A percentile compares a stretch with the other conserved stretches of the same genome.
phyloP scores from a whole-genome alignment of 2,888 invertebrate species.

The Bugula neritina region DNA sequence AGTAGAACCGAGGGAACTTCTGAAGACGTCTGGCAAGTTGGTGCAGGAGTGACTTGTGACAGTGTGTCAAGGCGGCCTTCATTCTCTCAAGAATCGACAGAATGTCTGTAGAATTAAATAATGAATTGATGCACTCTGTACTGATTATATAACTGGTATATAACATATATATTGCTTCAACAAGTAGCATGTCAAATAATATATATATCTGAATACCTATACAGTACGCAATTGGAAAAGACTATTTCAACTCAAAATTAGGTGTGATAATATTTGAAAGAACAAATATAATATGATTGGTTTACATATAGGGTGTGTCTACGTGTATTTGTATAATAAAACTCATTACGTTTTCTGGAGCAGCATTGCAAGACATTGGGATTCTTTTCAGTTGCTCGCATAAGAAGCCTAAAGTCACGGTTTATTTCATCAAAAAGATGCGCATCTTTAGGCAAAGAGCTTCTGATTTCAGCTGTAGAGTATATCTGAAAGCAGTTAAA shows the following conservation, averaged over 20 bases:
- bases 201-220: too few species aligned
- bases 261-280: too few species aligned
- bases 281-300: too few species aligned
- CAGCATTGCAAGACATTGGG: constrained; percentile 53
- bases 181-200: too few species aligned
- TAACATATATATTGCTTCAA: too few species aligned
- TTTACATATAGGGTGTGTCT: too few species aligned
- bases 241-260: too few species aligned
- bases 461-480: constrained; percentile 42
- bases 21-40: constrained; percentile 45
- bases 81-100: constrained; percentile 47
- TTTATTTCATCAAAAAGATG: constrained; percentile 45
- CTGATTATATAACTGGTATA: too few species aligned
- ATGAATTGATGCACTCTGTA: too few species aligned
- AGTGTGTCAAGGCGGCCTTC: constrained; percentile 42
- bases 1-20: constrained; percentile 50
- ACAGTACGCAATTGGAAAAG: too few species aligned
- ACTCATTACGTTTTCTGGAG: constrained; percentile 51
- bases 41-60: constrained; percentile 42
- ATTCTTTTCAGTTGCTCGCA: constrained; percentile 52
- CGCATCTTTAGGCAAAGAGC: constrained; percentile 44
- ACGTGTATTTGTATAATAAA: too few species aligned
- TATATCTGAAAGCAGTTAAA: constrained; percentile 45
- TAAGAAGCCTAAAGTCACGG: constrained; percentile 48
- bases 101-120: constrained; percentile 46